Percentiles rank a stretch among this genome's conserved stretches.
Conservation (phyloP, 2,113 vertebrate species). For the Callaeas wilsoni region DNA sequence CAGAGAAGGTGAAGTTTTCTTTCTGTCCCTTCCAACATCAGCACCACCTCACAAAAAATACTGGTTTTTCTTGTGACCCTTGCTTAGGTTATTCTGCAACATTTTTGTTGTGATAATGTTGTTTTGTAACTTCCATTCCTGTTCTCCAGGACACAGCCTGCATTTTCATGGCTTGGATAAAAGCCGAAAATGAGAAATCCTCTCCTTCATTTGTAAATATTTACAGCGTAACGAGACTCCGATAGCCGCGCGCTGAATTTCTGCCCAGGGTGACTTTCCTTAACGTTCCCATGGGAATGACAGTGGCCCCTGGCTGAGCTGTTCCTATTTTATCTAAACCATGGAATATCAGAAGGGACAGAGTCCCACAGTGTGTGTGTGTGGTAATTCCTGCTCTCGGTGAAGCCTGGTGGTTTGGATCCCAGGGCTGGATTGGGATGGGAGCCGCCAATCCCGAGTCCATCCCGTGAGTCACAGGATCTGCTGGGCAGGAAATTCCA, state of each 20-base stretch:
- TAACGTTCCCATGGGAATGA: neutral
- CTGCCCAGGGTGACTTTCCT: conserved; percentile 1
- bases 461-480: neutral
- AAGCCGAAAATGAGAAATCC: neutral
- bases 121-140: neutral
- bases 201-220: conserved; percentile 8
- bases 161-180: neutral
- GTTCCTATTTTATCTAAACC: neutral
- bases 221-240: neutral
- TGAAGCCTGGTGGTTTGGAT: neutral
- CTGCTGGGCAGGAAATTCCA: neutral
- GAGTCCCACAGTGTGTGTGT: neutral
- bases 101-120: neutral
- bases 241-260: neutral
- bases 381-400: neutral
- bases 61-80: neutral
- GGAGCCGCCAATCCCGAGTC: neutral
- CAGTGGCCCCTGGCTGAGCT: neutral
- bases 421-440: neutral
- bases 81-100: neutral
- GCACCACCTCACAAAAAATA: neutral
- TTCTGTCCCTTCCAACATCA: neutral
- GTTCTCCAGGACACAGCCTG: neutral
- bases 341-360: neutral
- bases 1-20: neutral